Evolutionary conservation across 2,797 vertebrate genomes (phyloP), one percentile per base, ranked within the genome.

Genomic region (Helarctos malayanus): DNA sequence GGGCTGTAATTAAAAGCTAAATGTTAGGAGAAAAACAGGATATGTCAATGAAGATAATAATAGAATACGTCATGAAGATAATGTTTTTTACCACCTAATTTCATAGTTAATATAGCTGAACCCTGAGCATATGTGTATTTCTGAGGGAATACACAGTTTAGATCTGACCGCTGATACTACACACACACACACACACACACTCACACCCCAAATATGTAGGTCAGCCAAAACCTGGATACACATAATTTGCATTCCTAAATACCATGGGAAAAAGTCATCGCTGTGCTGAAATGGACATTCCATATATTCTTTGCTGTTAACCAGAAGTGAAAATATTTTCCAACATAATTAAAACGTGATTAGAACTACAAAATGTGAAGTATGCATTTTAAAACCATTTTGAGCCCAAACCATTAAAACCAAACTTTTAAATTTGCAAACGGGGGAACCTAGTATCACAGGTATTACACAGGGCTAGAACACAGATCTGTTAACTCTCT

Each of bases 171-270:
- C 10, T 3, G 29, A 81, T 75, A 16, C 13, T 85, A 81, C 52
- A 57, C 69, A 91, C 11, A 69, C 41, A 41, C 41, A 41, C 9
- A 68, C 23, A 38, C 25, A n/a, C 76, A 75, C 35, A 52, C 5
- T 79, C 21, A 84, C 18, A 65, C 7, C 12, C 38, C 21, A 92
- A 75, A 82, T 85, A 96, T 38, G 19, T 35, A 79, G 57, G 27
- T 90, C 19, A 68, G 16, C 12, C 68, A 78, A 87, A 91, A 76
- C 49, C 75, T 47, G 41, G 15, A 35, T 59, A 89, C 7, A 52
- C 10, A 49, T 21, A 83, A 75, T 83, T 93, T 86, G 49, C 25
- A 91, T 95, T 86, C 61, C 69, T 91, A 94, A 97, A 95, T 86
- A 10, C 29, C 65, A 82, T 49, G 7, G 29, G 69, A 93, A 45